Base-by-base conservation (phyloP, 2,113 vertebrate species). In the Hepsetus odoe region DNA sequence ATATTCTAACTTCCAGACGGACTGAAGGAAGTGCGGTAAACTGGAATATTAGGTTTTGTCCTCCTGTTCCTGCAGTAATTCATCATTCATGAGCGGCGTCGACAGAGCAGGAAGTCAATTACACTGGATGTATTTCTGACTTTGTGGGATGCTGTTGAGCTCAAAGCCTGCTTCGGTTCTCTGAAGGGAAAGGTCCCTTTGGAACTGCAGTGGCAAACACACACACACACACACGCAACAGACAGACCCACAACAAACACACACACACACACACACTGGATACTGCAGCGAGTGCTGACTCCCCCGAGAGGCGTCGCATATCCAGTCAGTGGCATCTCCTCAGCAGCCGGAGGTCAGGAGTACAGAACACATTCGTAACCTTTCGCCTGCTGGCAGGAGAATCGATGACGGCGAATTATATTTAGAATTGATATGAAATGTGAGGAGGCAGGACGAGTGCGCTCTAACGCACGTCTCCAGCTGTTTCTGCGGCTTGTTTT, bases 41-140 rank as follows among this genome's bases (percentile, higher is more conserved):
- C 53, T 18, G 49, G 58, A 66, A 33, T 40, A 73, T 67, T 86
- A 51, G 42, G 69, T 62, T 86, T 87, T 83, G 71, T 82, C 55
- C 72, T 61, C 49, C 22, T 67, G 79, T 86, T 83, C 88, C 84
- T 55, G 71, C 86, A 87, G 85, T 86, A 86, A 88, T 90, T 86
- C 71, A 85, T 89, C 83, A 86, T 84, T 89, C 84, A 87, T 82
- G 78, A 55, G 65, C 80, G 82, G 84, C 89, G 88, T 89, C 85
- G 86, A 58, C 44, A 84, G 85, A 87, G 81, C 89, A 90, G 89
- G 86, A 91, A 91, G 91, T 91, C 92, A 91, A 91, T 91, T 90
- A 89, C 82, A 90, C 89, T 85, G 81, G 87, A 90, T 90, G 87
- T 81, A 83, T 90, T 89, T 89, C 79, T 76, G 84, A 85, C 78